Percentiles rank a stretch among this genome's conserved stretches.
phyloP scores from a whole-genome alignment of 2,888 invertebrate species.

The Ethmia dodecea region DNA sequence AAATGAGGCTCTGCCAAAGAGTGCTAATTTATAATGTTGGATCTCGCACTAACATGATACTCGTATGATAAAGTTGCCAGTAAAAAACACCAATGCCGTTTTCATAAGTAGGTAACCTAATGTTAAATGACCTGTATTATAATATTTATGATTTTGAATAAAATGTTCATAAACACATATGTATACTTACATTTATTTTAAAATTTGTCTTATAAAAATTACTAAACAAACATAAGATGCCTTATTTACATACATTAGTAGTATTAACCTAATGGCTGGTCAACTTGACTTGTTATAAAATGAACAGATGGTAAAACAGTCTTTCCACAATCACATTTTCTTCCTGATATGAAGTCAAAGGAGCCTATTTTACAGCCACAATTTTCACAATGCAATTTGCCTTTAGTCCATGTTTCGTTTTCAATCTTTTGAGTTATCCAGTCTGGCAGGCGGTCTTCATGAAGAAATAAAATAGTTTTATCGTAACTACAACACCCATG shows the following conservation, averaged over 20 bases:
- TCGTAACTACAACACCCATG: slow-evolving; percentile 44
- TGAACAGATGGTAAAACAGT: slow-evolving; percentile 78
- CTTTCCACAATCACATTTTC: slow-evolving; percentile 78
- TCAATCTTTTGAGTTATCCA: slow-evolving; percentile 77
- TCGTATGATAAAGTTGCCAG: too few relatives aligned
- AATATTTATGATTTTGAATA: too few relatives aligned
- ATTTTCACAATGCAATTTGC: slow-evolving; percentile 80
- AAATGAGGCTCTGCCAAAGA: too few relatives aligned
- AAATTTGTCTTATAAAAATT: background rate
- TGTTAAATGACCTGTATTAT: too few relatives aligned
- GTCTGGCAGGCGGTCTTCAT: slow-evolving; percentile 73
- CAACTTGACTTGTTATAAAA: slow-evolving; percentile 81
- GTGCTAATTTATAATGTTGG: too few relatives aligned
- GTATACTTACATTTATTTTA: too few relatives aligned
- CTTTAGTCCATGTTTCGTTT: slow-evolving; percentile 80
- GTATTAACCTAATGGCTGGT: slow-evolving; percentile 44
- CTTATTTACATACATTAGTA: background rate
- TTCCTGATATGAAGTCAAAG: slow-evolving; percentile 81
- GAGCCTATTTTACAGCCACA: slow-evolving; percentile 80
- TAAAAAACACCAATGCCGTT: too few relatives aligned
- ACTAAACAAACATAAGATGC: background rate
- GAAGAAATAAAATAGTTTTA: slow-evolving; percentile 59
- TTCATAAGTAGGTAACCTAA: too few relatives aligned
- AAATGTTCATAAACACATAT: too few relatives aligned
- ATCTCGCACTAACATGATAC: too few relatives aligned